phyloP scores from a whole-genome alignment of 2,113 vertebrate species.

The Neogobius melanostomus region DNA sequence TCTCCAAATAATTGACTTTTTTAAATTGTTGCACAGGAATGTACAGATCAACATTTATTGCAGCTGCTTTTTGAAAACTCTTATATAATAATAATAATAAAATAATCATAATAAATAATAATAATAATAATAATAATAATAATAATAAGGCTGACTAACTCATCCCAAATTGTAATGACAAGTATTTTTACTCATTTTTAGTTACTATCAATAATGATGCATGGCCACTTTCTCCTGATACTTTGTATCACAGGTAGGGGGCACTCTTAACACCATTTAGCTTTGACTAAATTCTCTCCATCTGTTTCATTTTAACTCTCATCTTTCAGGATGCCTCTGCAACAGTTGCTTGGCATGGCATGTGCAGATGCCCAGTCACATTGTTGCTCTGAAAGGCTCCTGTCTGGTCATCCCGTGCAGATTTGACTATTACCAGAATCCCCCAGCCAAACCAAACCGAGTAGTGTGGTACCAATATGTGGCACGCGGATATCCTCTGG shows the following conservation, averaged over 20 bases:
- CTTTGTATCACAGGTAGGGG: conserved; percentile 41
- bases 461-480: conserved; percentile 67
- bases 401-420: conserved; percentile 68
- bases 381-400: conserved; percentile 46
- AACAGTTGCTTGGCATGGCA: conserved; percentile 34
- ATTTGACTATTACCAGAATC: conserved; percentile 38
- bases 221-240: conserved; percentile 14
- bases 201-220: conserved; percentile 25
- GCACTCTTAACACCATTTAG: background rate
- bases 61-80: too few species aligned
- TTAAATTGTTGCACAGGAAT: too few species aligned
- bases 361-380: conserved; percentile 39
- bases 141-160: too few species aligned
- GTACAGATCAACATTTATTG: too few species aligned
- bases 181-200: background rate
- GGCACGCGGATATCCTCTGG: conserved; percentile 44
- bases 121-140: too few species aligned
- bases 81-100: too few species aligned
- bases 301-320: background rate
- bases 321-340: conserved; percentile 36
- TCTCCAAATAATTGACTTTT: too few species aligned
- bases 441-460: conserved; percentile 11
- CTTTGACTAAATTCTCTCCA: background rate
- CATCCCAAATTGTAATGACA: background rate
- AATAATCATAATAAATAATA: too few species aligned